A percentile compares a stretch with the other conserved stretches of the same genome.
Evolutionary conservation across 2,797 vertebrate species (phyloP).

Genomic region (Tarsius wallacei): DNA sequence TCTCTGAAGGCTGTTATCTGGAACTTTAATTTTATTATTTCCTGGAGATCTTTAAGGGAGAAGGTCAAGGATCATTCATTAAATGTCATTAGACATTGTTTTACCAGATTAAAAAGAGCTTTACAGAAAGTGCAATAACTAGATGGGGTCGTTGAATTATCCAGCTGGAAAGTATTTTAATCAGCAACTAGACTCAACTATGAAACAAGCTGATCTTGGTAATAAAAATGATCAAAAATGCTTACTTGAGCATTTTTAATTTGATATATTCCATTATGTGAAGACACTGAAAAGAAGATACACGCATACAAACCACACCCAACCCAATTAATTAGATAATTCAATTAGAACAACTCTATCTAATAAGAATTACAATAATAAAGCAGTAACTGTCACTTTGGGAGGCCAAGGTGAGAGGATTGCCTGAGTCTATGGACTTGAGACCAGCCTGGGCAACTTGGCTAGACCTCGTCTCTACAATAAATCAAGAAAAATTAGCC

Average conservation of each 20-base stretch:
- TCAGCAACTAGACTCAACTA: conserved; percentile 1
- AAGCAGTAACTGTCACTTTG: background rate
- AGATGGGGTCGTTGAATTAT: background rate
- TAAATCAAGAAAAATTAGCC: no score
- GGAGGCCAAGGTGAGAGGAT: no score
- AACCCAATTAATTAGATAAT: background rate
- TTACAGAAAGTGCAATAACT: background rate
- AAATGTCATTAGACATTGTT: conserved; percentile 46
- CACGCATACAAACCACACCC: background rate
- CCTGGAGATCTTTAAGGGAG: conserved; percentile 20
- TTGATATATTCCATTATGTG: background rate
- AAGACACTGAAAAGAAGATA: background rate
- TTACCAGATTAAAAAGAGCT: conserved; percentile 58
- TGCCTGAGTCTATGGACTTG: no score
- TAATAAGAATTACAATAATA: background rate
- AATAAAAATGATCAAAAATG: conserved; percentile 61
- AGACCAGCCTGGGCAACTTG: no score
- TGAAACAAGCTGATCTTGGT: conserved; percentile 11
- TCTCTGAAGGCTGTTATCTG: conserved; percentile 17
- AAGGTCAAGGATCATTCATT: conserved; percentile 21
- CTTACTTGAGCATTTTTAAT: conserved; percentile 43
- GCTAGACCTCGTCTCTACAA: no score
- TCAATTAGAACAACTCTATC: background rate
- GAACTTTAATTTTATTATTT: conserved; percentile 51
- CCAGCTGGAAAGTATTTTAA: conserved; percentile 4